Conservation (phyloP, 2,113 vertebrate genomes). For the Sinocyclocheilus maitianheensis region DNA sequence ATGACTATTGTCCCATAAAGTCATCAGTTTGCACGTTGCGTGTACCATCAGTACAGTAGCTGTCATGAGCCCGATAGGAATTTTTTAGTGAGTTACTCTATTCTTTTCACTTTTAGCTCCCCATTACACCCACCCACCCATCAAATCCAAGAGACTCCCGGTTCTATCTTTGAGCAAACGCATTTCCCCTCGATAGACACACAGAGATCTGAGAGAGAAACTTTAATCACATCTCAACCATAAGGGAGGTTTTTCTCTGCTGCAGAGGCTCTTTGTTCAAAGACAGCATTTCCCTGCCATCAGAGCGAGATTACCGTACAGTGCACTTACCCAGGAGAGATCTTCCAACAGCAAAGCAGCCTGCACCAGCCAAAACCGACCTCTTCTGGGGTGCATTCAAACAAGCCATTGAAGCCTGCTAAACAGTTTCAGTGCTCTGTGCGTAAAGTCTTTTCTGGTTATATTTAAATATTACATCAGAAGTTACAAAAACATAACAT, state of each 20-base stretch:
- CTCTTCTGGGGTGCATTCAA: slow-evolving; percentile 41
- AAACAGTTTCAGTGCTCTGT: slow-evolving; percentile 16
- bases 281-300: slow-evolving; percentile 43
- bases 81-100: background rate
- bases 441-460: slow-evolving; percentile 18
- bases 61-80: background rate
- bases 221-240: slow-evolving; percentile 51
- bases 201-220: slow-evolving; percentile 44
- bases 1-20: slow-evolving; percentile 19
- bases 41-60: slow-evolving; percentile 14
- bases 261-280: slow-evolving; percentile 46
- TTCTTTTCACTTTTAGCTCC: slow-evolving; percentile 13
- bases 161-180: slow-evolving; percentile 32
- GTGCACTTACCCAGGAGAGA: slow-evolving; percentile 40
- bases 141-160: slow-evolving; percentile 14
- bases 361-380: slow-evolving; percentile 35
- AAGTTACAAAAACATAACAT: slow-evolving; percentile 27
- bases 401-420: slow-evolving; percentile 34
- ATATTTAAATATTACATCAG: slow-evolving; percentile 29
- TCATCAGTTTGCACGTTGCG: background rate
- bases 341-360: slow-evolving; percentile 27
- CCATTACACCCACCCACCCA: background rate
- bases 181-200: slow-evolving; percentile 41
- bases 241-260: slow-evolving; percentile 40
- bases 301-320: slow-evolving; percentile 41